Evolutionary conservation across 2,888 invertebrate genomes (phyloP), one percentile per base, ranked within the genome.

Genomic region (Linnaemya tessellans): DNA sequence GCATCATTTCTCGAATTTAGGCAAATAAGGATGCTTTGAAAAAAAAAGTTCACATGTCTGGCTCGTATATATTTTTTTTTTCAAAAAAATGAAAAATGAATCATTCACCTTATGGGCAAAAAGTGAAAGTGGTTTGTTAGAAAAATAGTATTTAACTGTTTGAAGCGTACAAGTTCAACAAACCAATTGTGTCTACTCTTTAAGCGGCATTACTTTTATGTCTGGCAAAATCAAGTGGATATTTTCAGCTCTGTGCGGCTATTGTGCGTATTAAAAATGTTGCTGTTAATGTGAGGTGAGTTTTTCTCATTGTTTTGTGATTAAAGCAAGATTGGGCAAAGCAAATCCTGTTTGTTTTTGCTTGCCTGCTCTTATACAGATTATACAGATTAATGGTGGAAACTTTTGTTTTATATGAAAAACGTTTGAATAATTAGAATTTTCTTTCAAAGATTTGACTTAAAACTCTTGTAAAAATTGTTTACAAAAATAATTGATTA

Each of bases 101-200:
- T 80, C 80, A 79, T 79, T 58, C 58, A 58, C 8, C 49, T 73
- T 18, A 3, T 30, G 15, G 38, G 46, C 7, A 30, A 65, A 73
- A 80, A 80, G 73, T 80, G 80, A 80, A 49, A 80, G 80, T 79
- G 49, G 38, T 60, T 70, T 70, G 35, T 60, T 38, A 68, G 30
- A 62, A 25, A 49, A 43, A 70, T 60, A 30, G n/a, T 51, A 56
- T 18, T 18, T 13, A 22, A 54, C 10, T 30, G 43, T 18, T 38
- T 62, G 13, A 38, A 62, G 13, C 58, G 15, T 11, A 54, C 18
- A 49, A 8, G 4, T 49, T 18, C 18, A 54, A 22, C 11, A 35
- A n/a, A 35, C n/a, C 9, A 13, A 46, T 15, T 9, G 9, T 15
- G 22, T 25, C 11, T 41, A 0, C 7, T 5, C 41, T 35, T 58